Base-by-base conservation (phyloP, 2,113 vertebrate genomes). In the Mola mola region DNA sequence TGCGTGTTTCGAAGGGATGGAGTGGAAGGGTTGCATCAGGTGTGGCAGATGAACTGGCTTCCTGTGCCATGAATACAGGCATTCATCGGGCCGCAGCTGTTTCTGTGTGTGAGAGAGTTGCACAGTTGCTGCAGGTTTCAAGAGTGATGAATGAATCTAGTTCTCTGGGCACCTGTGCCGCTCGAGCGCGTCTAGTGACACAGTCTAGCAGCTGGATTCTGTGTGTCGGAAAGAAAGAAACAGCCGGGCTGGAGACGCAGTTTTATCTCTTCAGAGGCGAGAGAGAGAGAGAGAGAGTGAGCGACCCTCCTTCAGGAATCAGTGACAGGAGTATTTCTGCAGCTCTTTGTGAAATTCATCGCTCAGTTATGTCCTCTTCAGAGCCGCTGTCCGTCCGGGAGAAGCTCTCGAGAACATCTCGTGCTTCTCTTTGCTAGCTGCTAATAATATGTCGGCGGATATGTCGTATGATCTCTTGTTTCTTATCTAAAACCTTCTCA, bases 71-170 rank as follows among this genome's bases (percentile, higher is more conserved):
- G 85, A 90, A 91, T 89, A 53, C 60, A 60, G 79, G 66, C 85
- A 90, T 91, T 91, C 88, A 91, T 87, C 72, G 79, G 67, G 56
- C 74, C 82, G 87, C 88, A 89, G 90, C 88, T 88, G 88, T 81
- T 84, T 83, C 65, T 76, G 9, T 55, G 7, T 66, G 50, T 49
- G 25, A n/a, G n/a, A n/a, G n/a, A n/a, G n/a, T 19, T 16, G 48
- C 55, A 61, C 81, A 78, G 85, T 88, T 82, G 82, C 79, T 86
- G 69, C 65, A 78, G 66, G 52, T 75, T 63, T 72, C 43, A 29
- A 72, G 48, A 69, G 25, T 84, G 85, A 87, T 87, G 74, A 87
- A 90, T 85, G 76, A 63, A 85, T 40, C 70, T 37, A 68, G 66
- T 56, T 84, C 34, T 83, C 24, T 13, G 33, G 73, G 66, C 87